These are phyloP conservation scores for Boulengeromyrus knoepffleri DNA, from an alignment of 2,113 vertebrate species.

Conservation along the genomic window DNA sequence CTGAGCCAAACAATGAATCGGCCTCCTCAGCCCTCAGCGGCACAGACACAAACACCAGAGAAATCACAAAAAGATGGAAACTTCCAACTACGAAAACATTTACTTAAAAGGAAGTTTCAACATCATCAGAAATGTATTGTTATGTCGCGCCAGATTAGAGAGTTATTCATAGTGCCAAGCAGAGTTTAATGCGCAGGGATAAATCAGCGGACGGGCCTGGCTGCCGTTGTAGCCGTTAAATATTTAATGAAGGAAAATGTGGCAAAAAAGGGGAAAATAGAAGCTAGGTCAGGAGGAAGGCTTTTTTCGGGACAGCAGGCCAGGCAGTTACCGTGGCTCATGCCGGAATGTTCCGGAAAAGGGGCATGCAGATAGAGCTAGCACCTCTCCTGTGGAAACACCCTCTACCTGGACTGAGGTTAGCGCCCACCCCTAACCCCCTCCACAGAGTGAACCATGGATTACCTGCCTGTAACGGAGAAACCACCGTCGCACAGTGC, in stretches of 20 bases:
- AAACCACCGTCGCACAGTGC: background rate
- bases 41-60: background rate
- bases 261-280: background rate
- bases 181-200: constrained; percentile 4
- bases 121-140: constrained; percentile 4
- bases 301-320: background rate
- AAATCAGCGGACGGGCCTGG: background rate
- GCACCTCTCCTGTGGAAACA: background rate
- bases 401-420: background rate
- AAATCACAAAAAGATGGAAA: background rate
- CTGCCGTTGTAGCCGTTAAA: background rate
- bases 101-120: constrained; percentile 14
- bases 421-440: background rate
- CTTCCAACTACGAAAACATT: background rate
- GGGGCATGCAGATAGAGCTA: background rate
- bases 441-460: background rate
- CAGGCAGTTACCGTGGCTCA: background rate
- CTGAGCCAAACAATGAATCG: background rate
- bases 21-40: background rate
- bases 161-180: background rate
- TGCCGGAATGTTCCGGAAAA: background rate
- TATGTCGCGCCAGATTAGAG: background rate
- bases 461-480: background rate
- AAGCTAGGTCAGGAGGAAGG: background rate
- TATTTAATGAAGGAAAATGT: constrained; percentile 11